phyloP scores from a whole-genome alignment of 2,113 vertebrate species.

The Cairina moschata region DNA sequence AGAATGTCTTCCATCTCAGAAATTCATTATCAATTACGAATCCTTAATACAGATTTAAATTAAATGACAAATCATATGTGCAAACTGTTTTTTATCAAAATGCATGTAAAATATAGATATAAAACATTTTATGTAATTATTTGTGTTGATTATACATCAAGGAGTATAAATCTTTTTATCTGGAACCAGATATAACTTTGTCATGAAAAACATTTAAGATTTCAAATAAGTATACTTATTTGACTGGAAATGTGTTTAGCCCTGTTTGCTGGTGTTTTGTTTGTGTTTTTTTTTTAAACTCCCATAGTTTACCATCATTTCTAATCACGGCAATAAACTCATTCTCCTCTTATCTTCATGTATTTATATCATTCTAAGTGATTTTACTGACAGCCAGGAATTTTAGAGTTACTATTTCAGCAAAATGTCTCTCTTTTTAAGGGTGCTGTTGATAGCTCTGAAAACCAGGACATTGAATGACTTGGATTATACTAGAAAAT shows the following conservation, averaged over 20 bases:
- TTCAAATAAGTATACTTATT: neutral
- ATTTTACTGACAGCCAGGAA: neutral
- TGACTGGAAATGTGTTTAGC: neutral
- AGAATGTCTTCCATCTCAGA: neutral
- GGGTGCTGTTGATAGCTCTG: neutral
- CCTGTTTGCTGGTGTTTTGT: neutral
- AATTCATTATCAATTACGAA: neutral
- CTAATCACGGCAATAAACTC: neutral
- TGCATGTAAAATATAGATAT: neutral
- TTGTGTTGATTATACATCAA: neutral
- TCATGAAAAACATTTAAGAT: neutral
- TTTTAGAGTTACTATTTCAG: neutral
- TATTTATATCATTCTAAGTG: neutral
- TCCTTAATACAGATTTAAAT: neutral
- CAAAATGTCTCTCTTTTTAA: too few species aligned
- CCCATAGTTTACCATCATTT: neutral
- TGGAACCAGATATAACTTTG: neutral
- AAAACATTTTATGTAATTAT: neutral
- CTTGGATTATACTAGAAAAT: neutral
- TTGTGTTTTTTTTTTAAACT: neutral
- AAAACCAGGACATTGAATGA: neutral
- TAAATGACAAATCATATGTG: neutral
- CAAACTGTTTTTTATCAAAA: neutral
- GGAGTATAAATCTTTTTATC: neutral
- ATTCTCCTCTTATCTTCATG: neutral